Percentiles rank a stretch among this genome's conserved stretches.
Evolutionary conservation across 37 sponge, comb jelly and placozoan species (phyloP).

Genomic region (Spongia lamella): DNA sequence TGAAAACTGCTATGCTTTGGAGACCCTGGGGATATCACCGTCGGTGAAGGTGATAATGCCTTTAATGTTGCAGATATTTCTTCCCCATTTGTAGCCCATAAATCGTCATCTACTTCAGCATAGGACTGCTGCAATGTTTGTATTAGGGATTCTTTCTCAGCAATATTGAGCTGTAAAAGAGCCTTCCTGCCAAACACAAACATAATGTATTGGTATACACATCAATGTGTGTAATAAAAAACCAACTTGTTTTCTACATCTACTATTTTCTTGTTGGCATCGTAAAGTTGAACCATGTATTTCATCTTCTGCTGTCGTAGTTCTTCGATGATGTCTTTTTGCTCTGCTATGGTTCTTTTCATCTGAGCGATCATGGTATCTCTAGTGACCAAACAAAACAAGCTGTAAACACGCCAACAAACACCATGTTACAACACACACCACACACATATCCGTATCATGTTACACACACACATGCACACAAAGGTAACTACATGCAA

Average conservation of each 20-base stretch:
- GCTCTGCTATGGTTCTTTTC: conserved; percentile 44
- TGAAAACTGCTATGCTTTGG: no score
- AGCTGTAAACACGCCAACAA: no score
- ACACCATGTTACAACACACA: no score
- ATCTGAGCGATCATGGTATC: conserved; percentile 44
- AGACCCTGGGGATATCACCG: no score
- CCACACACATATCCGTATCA: background rate
- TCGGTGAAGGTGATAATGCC: no score
- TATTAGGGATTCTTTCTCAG: conserved; percentile 67
- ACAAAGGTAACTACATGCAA: background rate
- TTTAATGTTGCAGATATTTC: no score
- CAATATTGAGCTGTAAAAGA: conserved; percentile 28
- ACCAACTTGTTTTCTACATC: conserved; percentile 49
- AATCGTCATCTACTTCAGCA: conserved; percentile 44
- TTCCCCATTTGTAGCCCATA: no score
- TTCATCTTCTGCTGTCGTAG: conserved; percentile 34
- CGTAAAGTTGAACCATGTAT: conserved; percentile 36
- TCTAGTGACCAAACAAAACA: background rate
- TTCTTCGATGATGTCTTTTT: conserved; percentile 35
- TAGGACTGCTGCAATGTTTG: conserved; percentile 60
- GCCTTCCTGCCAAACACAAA: conserved; percentile 4
- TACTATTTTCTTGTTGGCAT: conserved; percentile 30
- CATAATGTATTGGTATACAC: background rate
- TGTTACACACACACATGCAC: background rate
- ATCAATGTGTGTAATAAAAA: background rate